A percentile compares a stretch with the other conserved stretches of the same genome.
Evolutionary conservation across 2,888 invertebrate genomes (phyloP).

Genomic region (Eupithecia subumbrata): DNA sequence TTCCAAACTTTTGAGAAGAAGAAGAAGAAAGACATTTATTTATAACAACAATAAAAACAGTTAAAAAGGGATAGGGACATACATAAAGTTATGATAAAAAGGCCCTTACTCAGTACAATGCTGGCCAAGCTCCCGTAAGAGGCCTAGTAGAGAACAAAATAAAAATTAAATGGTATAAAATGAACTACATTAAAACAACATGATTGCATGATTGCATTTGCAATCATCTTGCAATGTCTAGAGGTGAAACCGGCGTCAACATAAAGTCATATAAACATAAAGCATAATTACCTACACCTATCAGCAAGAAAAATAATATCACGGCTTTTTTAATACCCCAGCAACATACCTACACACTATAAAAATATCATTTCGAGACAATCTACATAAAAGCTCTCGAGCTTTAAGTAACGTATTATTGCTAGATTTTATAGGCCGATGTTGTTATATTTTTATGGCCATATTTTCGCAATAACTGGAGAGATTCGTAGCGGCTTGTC

Average conservation of each 20-base stretch:
- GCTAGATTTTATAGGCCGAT: slow-evolving; percentile 28
- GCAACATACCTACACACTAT: not conserved
- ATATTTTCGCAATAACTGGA: slow-evolving; percentile 19
- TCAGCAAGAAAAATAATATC: not conserved
- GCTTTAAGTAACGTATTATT: slow-evolving; percentile 43
- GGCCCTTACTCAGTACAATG: no score
- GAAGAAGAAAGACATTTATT: no score
- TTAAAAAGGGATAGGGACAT: no score
- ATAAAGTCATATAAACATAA: not conserved
- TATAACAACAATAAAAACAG: no score
- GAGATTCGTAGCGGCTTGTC: slow-evolving; percentile 19
- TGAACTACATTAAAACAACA: no score
- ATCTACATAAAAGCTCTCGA: slow-evolving; percentile 46
- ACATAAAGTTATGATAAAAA: no score
- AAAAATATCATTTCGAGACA: slow-evolving; percentile 21
- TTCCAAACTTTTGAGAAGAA: no score
- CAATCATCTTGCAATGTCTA: not conserved
- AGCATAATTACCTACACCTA: not conserved
- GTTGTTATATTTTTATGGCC: slow-evolving; percentile 29
- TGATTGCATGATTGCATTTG: no score
- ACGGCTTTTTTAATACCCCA: not conserved
- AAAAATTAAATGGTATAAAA: no score
- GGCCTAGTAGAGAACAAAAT: no score
- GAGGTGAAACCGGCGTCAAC: not conserved
- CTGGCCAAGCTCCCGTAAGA: no score